Conservation (phyloP, 2,113 vertebrate genomes). For the Alligator sinensis region DNA sequence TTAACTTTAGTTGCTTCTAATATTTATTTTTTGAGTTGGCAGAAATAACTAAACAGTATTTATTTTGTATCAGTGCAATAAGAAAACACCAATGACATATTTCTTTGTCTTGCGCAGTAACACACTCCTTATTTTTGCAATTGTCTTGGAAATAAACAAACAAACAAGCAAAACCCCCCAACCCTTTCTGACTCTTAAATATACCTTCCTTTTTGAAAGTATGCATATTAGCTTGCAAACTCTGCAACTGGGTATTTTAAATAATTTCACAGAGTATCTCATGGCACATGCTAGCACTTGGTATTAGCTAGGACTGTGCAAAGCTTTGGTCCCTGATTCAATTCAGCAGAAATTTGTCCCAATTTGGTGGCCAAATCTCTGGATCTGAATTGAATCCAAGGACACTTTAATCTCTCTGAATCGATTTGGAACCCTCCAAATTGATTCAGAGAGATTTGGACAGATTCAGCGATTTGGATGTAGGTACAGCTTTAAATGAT, state of each 20-base stretch:
- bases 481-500: no score
- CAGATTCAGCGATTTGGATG: no score
- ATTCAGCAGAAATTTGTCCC: no score
- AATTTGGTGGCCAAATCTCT: no score
- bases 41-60: background rate
- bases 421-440: no score
- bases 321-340: no score
- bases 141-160: background rate
- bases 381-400: no score
- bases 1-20: background rate
- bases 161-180: no score
- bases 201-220: background rate
- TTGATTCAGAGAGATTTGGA: no score
- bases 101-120: background rate
- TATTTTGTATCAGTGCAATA: background rate
- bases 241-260: background rate
- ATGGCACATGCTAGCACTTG: background rate
- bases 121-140: rapidly evolving
- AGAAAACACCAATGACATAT: background rate
- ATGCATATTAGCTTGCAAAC: conserved; percentile 3
- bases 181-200: background rate
- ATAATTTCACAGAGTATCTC: background rate
- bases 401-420: no score
- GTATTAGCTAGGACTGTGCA: no score
- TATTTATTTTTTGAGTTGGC: background rate